phyloP scores from a whole-genome alignment of 2,797 vertebrate genomes.

The Betta splendens region DNA sequence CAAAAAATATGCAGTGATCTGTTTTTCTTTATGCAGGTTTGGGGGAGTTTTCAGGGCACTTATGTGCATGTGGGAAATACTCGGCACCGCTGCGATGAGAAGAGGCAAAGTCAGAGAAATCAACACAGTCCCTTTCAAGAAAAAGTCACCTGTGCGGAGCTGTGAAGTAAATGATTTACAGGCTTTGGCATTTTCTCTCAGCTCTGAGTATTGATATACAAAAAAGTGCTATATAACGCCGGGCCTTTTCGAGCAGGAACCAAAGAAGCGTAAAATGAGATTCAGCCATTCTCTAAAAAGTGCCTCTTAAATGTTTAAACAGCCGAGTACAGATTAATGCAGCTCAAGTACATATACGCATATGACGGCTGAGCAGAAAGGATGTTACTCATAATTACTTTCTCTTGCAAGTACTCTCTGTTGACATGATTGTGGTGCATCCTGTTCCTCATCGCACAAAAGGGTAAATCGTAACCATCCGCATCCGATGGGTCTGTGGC shows the following conservation, averaged over 20 bases:
- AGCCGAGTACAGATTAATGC: too few species aligned
- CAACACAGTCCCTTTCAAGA: conserved; percentile 54
- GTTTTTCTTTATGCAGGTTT: conserved; percentile 38
- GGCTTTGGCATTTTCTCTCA: conserved; percentile 45
- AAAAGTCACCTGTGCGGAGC: conserved; percentile 49
- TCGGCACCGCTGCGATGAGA: conserved; percentile 46
- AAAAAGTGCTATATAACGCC: conserved; percentile 27
- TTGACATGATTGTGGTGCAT: conserved; percentile 6
- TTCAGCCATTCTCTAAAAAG: conserved; percentile 28
- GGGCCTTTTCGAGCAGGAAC: conserved; percentile 41
- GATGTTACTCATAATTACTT: neutral
- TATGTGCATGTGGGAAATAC: conserved; percentile 30
- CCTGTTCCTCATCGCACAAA: neutral
- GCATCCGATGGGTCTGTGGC: conserved; percentile 27
- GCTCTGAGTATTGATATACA: conserved; percentile 51
- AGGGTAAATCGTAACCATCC: conserved; percentile 37
- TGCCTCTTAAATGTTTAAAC: conserved; percentile 9
- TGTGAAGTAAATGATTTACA: conserved; percentile 57
- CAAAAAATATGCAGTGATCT: conserved; percentile 49
- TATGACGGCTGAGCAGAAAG: neutral
- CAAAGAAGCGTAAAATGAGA: conserved; percentile 41
- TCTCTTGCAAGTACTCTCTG: conserved; percentile 4
- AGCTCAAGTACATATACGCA: too few species aligned
- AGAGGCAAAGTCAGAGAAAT: conserved; percentile 56
- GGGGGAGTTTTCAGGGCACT: conserved; percentile 33